Percentiles rank a stretch among this genome's conserved stretches.
Conservation (phyloP, 2,113 vertebrate genomes). For the Thomomys bottae region DNA sequence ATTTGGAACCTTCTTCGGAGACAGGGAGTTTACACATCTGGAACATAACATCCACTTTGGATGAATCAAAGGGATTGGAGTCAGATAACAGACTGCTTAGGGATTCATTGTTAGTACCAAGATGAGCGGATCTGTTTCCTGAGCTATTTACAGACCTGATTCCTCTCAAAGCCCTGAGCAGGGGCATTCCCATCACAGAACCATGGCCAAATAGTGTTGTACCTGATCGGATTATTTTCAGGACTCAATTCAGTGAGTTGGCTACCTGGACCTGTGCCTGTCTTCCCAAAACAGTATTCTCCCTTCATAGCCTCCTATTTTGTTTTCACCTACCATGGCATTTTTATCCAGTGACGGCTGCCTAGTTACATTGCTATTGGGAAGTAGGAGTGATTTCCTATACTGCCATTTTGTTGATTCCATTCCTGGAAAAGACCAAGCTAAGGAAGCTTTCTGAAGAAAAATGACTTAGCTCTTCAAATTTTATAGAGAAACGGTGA, state of each 20-base stretch:
- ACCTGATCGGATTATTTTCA: no score
- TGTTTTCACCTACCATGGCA: not conserved
- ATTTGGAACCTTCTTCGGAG: not conserved
- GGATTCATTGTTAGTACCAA: not conserved
- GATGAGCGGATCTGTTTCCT: not conserved
- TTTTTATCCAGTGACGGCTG: not conserved
- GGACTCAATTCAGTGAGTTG: no score
- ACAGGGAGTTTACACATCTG: not conserved
- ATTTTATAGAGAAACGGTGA: not conserved
- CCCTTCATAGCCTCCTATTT: no score
- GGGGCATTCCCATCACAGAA: no score
- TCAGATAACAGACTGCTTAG: not conserved
- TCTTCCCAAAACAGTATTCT: not conserved
- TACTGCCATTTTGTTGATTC: not conserved
- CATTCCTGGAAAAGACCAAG: not conserved
- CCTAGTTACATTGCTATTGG: not conserved
- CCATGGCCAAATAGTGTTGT: no score
- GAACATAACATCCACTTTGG: not conserved
- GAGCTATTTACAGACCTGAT: not conserved
- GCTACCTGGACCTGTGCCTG: no score
- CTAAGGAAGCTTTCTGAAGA: not conserved
- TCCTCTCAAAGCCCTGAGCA: no score
- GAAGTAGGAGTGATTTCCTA: not conserved
- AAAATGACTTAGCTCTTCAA: not conserved
- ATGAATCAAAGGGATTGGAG: not conserved